phyloP scores from a whole-genome alignment of 1,140 invertebrate genomes.

The Platorchestia sp. region DNA sequence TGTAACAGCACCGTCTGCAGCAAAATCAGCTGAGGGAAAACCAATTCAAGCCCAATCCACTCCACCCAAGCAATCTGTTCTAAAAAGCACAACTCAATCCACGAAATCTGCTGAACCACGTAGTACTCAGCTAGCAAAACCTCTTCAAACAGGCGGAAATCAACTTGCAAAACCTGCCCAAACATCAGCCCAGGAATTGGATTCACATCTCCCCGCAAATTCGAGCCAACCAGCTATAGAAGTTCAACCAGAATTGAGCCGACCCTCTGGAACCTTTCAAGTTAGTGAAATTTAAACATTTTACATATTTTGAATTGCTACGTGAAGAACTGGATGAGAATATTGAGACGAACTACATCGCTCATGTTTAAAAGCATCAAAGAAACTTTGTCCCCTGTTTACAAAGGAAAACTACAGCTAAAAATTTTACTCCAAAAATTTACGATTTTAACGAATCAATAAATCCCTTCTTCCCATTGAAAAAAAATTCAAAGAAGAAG shows the following conservation, averaged over 20 bases:
- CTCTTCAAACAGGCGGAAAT: too few relatives aligned
- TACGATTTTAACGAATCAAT: not conserved
- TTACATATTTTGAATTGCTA: not conserved
- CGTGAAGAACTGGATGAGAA: not conserved
- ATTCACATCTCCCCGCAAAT: too few relatives aligned
- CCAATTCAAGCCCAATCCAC: not conserved
- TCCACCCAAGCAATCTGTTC: not conserved
- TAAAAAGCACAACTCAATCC: not conserved
- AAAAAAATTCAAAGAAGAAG: not conserved
- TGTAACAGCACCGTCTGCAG: not conserved
- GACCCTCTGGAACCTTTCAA: not conserved
- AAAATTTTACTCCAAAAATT: not conserved
- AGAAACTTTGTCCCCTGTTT: not conserved
- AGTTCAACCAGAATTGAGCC: too few relatives aligned
- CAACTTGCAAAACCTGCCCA: too few relatives aligned
- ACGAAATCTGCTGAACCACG: not conserved
- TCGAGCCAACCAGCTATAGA: too few relatives aligned
- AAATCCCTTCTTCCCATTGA: not conserved
- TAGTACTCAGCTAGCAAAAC: too few relatives aligned
- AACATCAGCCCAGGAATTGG: too few relatives aligned
- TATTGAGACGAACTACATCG: not conserved
- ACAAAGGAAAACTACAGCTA: not conserved
- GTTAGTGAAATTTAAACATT: not conserved
- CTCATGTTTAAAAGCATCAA: not conserved
- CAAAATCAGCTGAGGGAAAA: not conserved